A percentile compares a stretch with the other conserved stretches of the same genome.
Conservation (phyloP, 1,140 invertebrate genomes). For the Probaryconus sp. region DNA sequence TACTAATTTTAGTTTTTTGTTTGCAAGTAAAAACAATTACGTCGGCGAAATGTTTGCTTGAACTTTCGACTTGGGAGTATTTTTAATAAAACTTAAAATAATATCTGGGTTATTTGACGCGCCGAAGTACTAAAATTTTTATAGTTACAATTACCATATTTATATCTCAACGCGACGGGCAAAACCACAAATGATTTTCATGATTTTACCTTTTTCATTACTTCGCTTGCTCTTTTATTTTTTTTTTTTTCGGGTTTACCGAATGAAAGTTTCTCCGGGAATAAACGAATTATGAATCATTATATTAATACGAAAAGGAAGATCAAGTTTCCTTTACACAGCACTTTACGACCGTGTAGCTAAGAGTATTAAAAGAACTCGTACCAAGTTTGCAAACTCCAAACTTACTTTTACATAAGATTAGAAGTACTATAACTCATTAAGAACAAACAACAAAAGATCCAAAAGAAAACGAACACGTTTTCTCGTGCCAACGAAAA, state of each 20-base stretch:
- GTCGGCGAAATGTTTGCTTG: constrained; percentile 7
- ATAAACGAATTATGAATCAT: constrained; percentile 56
- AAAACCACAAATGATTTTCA: no score
- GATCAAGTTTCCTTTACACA: constrained; percentile 58
- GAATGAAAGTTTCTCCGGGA: constrained; percentile 45
- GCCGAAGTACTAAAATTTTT: no score
- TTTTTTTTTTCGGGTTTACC: constrained; percentile 25
- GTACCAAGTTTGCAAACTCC: constrained; percentile 48
- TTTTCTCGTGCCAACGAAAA: constrained; percentile 27
- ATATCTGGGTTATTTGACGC: no score
- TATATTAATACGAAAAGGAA: constrained; percentile 57
- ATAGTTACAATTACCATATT: not conserved
- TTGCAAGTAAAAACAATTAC: no score
- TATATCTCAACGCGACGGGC: not conserved
- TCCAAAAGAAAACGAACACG: constrained; percentile 48
- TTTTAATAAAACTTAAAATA: constrained; percentile 22
- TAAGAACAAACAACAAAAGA: constrained; percentile 58
- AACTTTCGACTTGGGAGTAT: no score
- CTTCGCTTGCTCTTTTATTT: not conserved
- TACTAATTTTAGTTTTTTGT: no score
- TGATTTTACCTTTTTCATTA: not conserved
- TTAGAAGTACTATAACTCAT: constrained; percentile 62
- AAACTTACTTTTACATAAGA: constrained; percentile 60
- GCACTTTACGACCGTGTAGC: constrained; percentile 45
- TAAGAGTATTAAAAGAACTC: constrained; percentile 60